Evolutionary conservation across 1,140 invertebrate genomes (phyloP), one percentile per base, ranked within the genome.

Genomic region (Drosophila malerkotliana): DNA sequence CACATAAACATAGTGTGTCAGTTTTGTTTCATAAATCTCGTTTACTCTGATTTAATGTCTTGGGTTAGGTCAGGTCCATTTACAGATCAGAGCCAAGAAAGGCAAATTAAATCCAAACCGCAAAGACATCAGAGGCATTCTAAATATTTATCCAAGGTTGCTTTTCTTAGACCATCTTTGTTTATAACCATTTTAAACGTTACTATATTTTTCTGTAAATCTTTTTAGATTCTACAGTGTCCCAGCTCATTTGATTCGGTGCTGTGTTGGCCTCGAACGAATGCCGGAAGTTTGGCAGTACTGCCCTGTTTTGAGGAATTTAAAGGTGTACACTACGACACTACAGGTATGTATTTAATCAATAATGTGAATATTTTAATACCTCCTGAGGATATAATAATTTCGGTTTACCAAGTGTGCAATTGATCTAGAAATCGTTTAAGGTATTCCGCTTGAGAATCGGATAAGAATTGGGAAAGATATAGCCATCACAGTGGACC

Each of bases 181-280:
- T 51, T 4, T 37, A 72, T 39, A 39, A 14, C n/a, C 21, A 18
- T 21, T 1, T 15, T 34, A 5, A 30, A 18, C 32, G 10, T n/a
- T 12, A 37, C 4, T 12, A 12, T 12, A 30, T 30, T 34, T 7
- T 21, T 21, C 21, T 32, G n/a, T 55, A 30, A 37, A 14, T 7
- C 37, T 15, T 28, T 56, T 30, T 51, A 83, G 79, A 45, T 21
- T 8, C 24, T 68, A 24, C 91, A 80, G 60, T 95, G 95, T 83
- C 93, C 93, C 8, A 92, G 92, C 2, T 93, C 93, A 44, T 96
- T 94, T 92, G 96, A 97, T 91, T 93, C 93, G 3, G 87, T 97
- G 2, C 92, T 96, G 1, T 97, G 97, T 83, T 98, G 97, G 97
- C 96, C 95, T 0, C 92, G 94, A 1, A 96, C 96, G 1, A 92